These are phyloP conservation scores for Dicerorhinus sumatrensis DNA, from an alignment of 2,113 vertebrate species.

Conservation along the genomic window DNA sequence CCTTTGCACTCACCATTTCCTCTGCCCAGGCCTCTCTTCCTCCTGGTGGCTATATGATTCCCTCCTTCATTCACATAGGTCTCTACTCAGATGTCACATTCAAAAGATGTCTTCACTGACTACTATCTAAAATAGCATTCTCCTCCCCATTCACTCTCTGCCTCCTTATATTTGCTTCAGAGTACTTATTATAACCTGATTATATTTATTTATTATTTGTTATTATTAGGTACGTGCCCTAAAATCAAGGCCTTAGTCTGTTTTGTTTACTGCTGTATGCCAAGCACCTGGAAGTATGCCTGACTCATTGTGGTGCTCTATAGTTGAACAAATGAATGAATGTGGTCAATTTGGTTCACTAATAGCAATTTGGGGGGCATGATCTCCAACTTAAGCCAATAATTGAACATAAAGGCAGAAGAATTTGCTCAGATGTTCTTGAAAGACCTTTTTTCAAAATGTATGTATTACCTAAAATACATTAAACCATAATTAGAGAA, in stretches of 20 bases:
- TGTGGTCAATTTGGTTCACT: neutral
- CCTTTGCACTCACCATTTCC: neutral
- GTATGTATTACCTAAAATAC: conserved; percentile 51
- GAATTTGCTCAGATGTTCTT: conserved; percentile 51
- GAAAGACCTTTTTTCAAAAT: conserved; percentile 49
- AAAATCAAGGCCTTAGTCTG: neutral
- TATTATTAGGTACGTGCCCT: neutral
- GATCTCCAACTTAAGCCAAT: neutral
- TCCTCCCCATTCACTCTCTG: neutral
- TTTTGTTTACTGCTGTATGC: neutral
- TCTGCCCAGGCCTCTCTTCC: neutral
- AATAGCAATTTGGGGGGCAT: neutral
- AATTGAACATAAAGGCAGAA: conserved; percentile 29
- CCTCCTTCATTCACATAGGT: neutral
- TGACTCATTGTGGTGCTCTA: neutral
- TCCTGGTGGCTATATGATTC: neutral
- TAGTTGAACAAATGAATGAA: neutral
- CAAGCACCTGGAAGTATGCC: neutral
- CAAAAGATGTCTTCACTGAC: neutral
- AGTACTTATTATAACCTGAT: neutral
- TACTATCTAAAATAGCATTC: neutral
- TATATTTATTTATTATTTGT: neutral
- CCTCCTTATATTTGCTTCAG: neutral
- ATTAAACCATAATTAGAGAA: conserved; percentile 64
- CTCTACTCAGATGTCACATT: neutral